Base-by-base conservation (phyloP, 2,888 invertebrate species). In the Ormyrus labotus region DNA sequence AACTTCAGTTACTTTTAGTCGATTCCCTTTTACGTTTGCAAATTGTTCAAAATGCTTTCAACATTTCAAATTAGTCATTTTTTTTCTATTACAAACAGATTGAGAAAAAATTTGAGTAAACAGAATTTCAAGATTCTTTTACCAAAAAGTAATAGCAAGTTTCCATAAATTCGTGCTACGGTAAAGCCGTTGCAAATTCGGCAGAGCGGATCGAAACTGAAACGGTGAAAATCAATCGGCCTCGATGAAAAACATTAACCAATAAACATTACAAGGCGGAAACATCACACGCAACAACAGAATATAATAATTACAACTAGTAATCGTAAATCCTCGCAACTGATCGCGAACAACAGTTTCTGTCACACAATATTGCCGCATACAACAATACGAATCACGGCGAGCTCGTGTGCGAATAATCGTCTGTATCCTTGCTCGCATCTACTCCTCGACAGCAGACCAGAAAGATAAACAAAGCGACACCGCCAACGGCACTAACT, bases 1-100 rank as follows among this genome's bases (percentile, higher is more conserved):
- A 45, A 34, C 69, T 63, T 58, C 13, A 6, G 13, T 77, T n/a
- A 64, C 71, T 67, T 19, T 19, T 72, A 11, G 50, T 50, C 61
- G 11, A 67, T 60, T 10, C 9, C 48, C 53, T 61, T 67, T 19
- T 53, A 75, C 47, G n/a, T 9, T 47, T 34, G 51, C 19, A 60
- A 67, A 8, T 45, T 51, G 51, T 51, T 45, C 63, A n/a, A 45
- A 47, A n/a, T 45, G 8, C 6, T 10, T 63, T 51, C 5, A 53
- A 50, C 6, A 68, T 68, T 9, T 34, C 34, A 68, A 68, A 45
- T n/a, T 57, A 19, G 19, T 19, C 19, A 19, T 19, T 19, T 19
- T 19, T 19, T 19, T 19, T 19, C 19, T 19, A 19, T 19, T 19
- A 19, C 19, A 19, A 19, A 19, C 19, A 19, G 19, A 19, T 19